These are phyloP conservation scores for Columba janthina DNA, from an alignment of 2,113 vertebrate genomes.

Conservation along the genomic window DNA sequence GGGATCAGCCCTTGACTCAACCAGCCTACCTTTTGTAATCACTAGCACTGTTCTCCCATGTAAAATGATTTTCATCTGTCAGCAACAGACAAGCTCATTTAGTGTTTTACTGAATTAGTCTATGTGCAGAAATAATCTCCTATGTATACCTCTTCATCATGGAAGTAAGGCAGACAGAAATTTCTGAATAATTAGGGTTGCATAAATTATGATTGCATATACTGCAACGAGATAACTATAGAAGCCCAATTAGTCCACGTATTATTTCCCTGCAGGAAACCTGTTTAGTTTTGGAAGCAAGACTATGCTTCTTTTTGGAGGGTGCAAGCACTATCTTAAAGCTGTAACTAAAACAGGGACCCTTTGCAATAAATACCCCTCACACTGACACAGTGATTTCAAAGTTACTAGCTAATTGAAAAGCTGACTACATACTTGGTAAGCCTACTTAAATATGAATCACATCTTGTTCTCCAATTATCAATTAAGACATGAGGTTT, in stretches of 20 bases:
- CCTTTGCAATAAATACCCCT: background rate
- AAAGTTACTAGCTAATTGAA: background rate
- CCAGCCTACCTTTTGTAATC: background rate
- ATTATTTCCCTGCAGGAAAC: background rate
- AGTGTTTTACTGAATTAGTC: background rate
- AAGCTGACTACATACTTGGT: background rate
- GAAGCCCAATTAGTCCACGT: background rate
- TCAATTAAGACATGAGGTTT: background rate
- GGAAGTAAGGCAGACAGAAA: background rate
- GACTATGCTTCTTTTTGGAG: background rate
- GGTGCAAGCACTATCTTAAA: background rate
- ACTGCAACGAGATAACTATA: background rate
- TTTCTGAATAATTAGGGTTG: background rate
- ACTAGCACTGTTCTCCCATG: background rate
- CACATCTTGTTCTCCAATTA: background rate
- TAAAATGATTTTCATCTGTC: background rate
- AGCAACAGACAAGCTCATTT: background rate
- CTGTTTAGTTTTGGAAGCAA: background rate
- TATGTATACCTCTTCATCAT: background rate
- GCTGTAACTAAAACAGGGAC: background rate
- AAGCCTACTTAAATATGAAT: background rate
- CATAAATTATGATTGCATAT: background rate
- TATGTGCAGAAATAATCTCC: background rate
- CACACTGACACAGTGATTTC: background rate
- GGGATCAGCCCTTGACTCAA: background rate